These are phyloP conservation scores for Yponomeuta evonymella DNA, from an alignment of 2,888 invertebrate species.

Conservation along the genomic window DNA sequence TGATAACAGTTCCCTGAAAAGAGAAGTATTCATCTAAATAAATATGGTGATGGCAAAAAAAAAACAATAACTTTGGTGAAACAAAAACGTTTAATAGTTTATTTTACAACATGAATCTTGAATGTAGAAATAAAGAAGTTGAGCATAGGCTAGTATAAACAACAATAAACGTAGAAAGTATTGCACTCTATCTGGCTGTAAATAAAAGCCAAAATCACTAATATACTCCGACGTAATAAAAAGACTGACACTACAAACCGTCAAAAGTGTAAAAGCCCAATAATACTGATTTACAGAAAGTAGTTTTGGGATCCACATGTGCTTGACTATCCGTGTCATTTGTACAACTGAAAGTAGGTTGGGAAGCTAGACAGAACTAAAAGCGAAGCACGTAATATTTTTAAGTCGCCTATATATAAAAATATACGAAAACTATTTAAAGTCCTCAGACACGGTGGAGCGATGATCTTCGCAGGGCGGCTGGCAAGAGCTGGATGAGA, in stretches of 20 bases:
- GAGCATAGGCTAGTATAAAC: no score
- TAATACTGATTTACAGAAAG: conserved; percentile 12
- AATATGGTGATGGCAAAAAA: background rate
- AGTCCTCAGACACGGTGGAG: no score
- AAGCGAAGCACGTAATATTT: no score
- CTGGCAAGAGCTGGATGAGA: no score
- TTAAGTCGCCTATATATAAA: no score
- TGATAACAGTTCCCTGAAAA: conserved; percentile 9
- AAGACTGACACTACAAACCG: no score
- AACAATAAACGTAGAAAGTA: background rate
- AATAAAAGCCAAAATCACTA: background rate
- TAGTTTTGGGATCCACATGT: background rate
- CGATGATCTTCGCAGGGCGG: no score
- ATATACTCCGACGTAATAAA: background rate
- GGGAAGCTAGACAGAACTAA: no score
- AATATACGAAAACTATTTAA: no score
- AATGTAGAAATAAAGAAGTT: no score
- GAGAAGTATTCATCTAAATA: conserved; percentile 4
- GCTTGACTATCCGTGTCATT: background rate
- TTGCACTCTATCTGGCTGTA: background rate
- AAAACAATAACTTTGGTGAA: background rate
- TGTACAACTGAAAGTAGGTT: background rate
- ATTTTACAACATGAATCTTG: no score
- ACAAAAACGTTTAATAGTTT: background rate
- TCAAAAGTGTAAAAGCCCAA: background rate